Evolutionary conservation across 2,888 invertebrate species (phyloP).

Genomic region (Hypsopygia costalis): DNA sequence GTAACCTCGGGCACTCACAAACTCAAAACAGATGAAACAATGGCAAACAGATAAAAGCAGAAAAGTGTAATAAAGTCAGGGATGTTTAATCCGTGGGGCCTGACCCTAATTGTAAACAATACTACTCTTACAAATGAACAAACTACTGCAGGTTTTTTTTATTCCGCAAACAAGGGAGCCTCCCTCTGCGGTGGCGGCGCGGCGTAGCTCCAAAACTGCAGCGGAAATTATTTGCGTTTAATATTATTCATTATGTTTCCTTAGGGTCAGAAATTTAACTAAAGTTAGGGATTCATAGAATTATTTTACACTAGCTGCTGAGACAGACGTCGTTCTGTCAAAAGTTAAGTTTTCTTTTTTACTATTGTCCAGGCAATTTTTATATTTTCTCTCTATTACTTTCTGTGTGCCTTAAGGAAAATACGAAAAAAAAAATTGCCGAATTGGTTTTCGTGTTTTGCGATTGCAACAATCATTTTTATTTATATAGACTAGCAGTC

Average conservation of each 20-base stretch:
- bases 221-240: conserved; percentile 10
- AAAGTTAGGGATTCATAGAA: no score
- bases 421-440: no score
- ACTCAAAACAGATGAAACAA: conserved; percentile 15
- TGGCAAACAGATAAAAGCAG: conserved; percentile 22
- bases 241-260: conserved; percentile 9
- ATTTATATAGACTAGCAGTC: no score
- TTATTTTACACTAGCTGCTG: no score
- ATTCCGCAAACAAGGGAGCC: conserved; percentile 19
- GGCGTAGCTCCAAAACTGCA: not conserved
- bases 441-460: no score
- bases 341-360: no score
- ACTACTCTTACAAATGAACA: conserved; percentile 49
- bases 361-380: no score
- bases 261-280: not conserved
- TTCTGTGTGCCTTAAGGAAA: no score
- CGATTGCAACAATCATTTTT: no score
- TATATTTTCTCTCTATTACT: no score
- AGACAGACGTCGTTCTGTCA: no score
- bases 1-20: conserved; percentile 3
- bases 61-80: conserved; percentile 38
- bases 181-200: not conserved
- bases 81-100: conserved; percentile 36
- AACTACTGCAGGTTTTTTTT: conserved; percentile 40
- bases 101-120: conserved; percentile 60